Percentiles rank a stretch among this genome's conserved stretches.
These are phyloP conservation scores for Emmelina monodactyla DNA, from an alignment of 2,888 invertebrate genomes.

Conservation along the genomic window DNA sequence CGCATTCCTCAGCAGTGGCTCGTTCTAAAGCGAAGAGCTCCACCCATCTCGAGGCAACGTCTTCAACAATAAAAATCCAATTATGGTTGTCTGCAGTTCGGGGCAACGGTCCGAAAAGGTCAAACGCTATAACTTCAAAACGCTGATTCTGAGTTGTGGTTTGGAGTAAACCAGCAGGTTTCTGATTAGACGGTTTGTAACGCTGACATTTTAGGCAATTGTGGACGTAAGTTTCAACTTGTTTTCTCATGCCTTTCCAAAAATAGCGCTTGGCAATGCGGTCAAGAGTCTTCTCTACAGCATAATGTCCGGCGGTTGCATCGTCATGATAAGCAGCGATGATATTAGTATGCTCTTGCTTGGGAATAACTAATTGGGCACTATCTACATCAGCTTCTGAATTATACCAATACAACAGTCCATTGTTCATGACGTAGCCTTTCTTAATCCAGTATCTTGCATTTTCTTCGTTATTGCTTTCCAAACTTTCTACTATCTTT, in stretches of 20 bases:
- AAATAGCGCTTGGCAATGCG: constrained; percentile 10
- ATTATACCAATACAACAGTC: constrained; percentile 12
- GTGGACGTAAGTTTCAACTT: background rate
- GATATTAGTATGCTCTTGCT: constrained; percentile 9
- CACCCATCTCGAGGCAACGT: constrained; percentile 20
- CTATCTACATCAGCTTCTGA: constrained; percentile 9
- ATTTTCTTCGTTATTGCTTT: constrained; percentile 4
- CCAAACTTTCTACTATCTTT: constrained; percentile 5
- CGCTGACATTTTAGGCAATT: constrained; percentile 10
- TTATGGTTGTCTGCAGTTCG: background rate
- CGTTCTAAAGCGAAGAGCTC: constrained; percentile 22
- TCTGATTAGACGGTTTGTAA: constrained; percentile 15
- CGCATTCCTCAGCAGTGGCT: constrained; percentile 23
- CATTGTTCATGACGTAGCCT: constrained; percentile 15
- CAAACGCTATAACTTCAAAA: constrained; percentile 9
- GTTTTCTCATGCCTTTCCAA: constrained; percentile 11
- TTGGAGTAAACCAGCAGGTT: constrained; percentile 13
- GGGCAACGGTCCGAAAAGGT: constrained; percentile 13
- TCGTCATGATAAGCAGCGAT: constrained; percentile 14
- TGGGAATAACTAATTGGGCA: constrained; percentile 14
- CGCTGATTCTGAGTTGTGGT: constrained; percentile 6
- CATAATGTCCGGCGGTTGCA: constrained; percentile 7
- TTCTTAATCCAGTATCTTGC: constrained; percentile 13
- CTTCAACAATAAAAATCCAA: constrained; percentile 15
- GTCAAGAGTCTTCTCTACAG: constrained; percentile 7